phyloP scores from a whole-genome alignment of 1,140 invertebrate genomes.

The Pseudomyrmex flavicornis region DNA sequence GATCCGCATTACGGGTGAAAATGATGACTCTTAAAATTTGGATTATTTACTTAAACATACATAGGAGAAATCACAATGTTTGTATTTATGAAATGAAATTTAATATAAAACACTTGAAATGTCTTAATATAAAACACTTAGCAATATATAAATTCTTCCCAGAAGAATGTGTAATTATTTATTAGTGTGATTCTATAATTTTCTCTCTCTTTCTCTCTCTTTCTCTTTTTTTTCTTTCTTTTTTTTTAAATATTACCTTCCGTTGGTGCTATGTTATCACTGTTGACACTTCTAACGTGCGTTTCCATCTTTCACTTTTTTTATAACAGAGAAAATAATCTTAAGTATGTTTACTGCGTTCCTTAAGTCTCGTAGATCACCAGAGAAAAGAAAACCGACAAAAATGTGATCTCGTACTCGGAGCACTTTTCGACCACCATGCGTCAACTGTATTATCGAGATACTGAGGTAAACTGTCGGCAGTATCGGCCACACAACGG shows the following conservation, averaged over 20 bases:
- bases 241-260: constrained; percentile 42
- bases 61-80: neutral
- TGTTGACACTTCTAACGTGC: constrained; percentile 27
- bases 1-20: neutral
- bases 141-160: no score
- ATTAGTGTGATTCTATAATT: neutral
- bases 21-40: neutral
- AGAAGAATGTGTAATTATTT: neutral
- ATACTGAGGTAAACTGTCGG: constrained; percentile 71
- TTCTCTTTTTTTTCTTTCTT: neutral
- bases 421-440: neutral
- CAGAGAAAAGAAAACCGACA: neutral
- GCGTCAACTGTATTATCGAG: constrained; percentile 61
- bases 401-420: neutral
- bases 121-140: no score
- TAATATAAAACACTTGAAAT: no score
- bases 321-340: neutral
- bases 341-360: neutral
- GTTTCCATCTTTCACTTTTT: constrained; percentile 31
- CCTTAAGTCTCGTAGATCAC: neutral
- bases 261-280: neutral
- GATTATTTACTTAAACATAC: neutral
- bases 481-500: constrained; percentile 68
- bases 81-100: no score
- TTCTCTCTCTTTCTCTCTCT: neutral